These are phyloP conservation scores for Glaucomys volans DNA, from an alignment of 2,113 vertebrate genomes.

Conservation along the genomic window DNA sequence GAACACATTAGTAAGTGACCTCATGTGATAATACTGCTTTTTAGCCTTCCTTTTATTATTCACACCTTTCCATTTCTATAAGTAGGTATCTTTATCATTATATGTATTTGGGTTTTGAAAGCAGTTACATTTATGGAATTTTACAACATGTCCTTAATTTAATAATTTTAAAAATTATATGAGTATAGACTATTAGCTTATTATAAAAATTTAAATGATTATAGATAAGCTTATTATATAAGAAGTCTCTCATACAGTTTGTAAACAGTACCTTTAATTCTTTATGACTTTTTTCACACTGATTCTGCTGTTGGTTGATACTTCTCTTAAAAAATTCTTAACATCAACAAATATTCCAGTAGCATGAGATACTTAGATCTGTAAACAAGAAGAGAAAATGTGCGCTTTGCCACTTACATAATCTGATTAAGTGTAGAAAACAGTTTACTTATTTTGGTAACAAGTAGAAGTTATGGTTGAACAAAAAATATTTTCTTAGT, in stretches of 20 bases:
- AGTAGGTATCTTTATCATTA: not conserved
- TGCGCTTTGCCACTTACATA: not conserved
- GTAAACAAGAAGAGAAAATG: not conserved
- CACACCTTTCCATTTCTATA: constrained; percentile 6
- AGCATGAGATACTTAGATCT: not conserved
- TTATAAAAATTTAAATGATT: not conserved
- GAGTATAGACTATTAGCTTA: not conserved
- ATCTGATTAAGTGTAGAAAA: not conserved
- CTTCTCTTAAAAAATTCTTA: constrained; percentile 11
- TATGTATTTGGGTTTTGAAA: not conserved
- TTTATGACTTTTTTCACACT: constrained; percentile 14
- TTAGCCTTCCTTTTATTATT: not conserved
- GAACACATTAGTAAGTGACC: not conserved
- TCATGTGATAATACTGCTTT: not conserved
- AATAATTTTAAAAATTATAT: constrained; percentile 27
- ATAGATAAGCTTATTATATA: not conserved
- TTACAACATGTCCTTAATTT: not conserved
- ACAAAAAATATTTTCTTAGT: not conserved
- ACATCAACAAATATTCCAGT: not conserved
- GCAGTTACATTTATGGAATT: not conserved
- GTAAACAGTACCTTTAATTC: not conserved
- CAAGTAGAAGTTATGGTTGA: not conserved
- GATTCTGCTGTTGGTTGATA: not conserved
- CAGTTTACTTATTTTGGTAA: not conserved
- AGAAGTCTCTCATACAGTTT: not conserved